Evolutionary conservation across 2,113 vertebrate species (phyloP).

Genomic region (Echinops telfairi): DNA sequence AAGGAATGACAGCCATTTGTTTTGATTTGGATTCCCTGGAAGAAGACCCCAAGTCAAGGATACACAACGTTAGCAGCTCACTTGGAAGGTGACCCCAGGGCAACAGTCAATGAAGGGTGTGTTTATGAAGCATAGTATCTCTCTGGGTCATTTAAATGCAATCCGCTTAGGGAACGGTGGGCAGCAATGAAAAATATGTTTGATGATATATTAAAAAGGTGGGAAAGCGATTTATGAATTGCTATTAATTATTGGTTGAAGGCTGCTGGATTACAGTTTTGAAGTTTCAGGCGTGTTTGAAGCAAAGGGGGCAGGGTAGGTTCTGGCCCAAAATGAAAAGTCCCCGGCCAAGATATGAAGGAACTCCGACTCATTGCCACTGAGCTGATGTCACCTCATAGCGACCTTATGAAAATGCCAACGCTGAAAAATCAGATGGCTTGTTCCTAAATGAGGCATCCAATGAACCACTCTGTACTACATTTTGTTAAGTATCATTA

Average conservation of each 20-base stretch:
- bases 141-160: background rate
- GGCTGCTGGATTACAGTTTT: no score
- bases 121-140: background rate
- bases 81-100: background rate
- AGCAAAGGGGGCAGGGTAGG: background rate
- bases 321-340: background rate
- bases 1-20: background rate
- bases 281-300: background rate
- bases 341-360: background rate
- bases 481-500: background rate
- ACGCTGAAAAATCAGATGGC: background rate
- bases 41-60: background rate
- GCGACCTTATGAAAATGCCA: background rate
- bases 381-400: no score
- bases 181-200: background rate
- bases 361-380: no score
- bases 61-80: background rate
- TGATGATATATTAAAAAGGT: background rate
- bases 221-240: background rate
- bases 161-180: background rate
- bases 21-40: slow-evolving; percentile 21
- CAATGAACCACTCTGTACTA: background rate
- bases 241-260: background rate
- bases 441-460: background rate
- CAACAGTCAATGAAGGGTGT: background rate